phyloP scores from a whole-genome alignment of 2,113 vertebrate genomes.

The Solea senegalensis region DNA sequence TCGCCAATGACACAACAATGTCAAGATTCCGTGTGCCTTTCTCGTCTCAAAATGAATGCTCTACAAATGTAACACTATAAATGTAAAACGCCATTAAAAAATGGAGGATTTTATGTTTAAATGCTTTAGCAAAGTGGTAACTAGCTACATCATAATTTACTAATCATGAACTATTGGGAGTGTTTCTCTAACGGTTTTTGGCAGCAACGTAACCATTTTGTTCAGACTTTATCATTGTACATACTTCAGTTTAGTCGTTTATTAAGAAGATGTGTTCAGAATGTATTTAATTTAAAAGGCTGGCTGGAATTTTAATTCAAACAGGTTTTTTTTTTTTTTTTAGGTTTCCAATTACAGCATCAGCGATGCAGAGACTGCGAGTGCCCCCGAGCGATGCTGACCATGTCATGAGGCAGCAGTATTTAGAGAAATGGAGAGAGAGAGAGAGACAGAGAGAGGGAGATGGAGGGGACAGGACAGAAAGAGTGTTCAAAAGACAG shows the following conservation, averaged over 20 bases:
- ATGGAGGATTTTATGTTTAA: too few relatives aligned
- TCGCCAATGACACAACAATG: too few relatives aligned
- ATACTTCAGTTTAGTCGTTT: conserved; percentile 17
- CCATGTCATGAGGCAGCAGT: conserved; percentile 38
- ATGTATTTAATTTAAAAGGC: conserved; percentile 16
- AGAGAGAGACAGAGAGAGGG: conserved; percentile 22
- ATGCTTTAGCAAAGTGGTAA: too few relatives aligned
- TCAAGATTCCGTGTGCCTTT: too few relatives aligned
- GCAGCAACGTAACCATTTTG: conserved; percentile 2
- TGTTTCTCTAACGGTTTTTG: not conserved
- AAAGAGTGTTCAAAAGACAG: conserved; percentile 29
- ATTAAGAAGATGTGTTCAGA: conserved; percentile 42
- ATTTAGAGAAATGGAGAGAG: conserved; percentile 18
- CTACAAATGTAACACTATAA: too few relatives aligned
- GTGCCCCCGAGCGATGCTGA: conserved; percentile 35
- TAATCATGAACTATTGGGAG: conserved; percentile 16
- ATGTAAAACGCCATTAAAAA: too few relatives aligned
- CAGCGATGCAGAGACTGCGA: conserved; percentile 6
- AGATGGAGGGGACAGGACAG: not conserved
- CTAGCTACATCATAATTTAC: not conserved
- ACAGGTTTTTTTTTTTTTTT: conserved; percentile 14
- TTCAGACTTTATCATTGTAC: conserved; percentile 32
- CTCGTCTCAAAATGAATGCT: too few relatives aligned
- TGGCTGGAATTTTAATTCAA: conserved; percentile 27
- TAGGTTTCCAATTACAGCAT: conserved; percentile 33